Percentiles rank a stretch among this genome's conserved stretches.
Evolutionary conservation across 1,140 invertebrate genomes (phyloP).

Genomic region (Drosophila varians): DNA sequence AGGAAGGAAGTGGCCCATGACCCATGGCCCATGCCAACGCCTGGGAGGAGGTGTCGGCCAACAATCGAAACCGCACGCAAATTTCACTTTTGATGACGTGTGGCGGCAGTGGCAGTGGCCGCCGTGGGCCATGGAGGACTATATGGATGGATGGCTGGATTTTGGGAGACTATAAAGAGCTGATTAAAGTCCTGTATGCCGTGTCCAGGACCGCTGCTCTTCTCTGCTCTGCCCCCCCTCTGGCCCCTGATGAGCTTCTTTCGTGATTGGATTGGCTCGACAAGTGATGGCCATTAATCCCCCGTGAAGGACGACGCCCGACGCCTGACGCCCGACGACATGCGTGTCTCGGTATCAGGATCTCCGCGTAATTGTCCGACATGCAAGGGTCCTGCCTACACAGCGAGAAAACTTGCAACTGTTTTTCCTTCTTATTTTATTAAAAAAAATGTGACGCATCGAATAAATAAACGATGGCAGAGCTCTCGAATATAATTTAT

Average conservation of each 20-base stretch:
- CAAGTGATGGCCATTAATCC: constrained; percentile 27
- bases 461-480: no score
- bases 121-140: background rate
- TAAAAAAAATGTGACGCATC: no score
- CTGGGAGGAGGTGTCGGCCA: constrained; percentile 1
- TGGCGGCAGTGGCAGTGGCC: background rate
- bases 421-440: no score
- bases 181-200: constrained; percentile 26
- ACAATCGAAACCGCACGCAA: constrained; percentile 42
- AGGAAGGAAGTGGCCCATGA: constrained; percentile 13
- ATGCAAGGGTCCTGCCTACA: background rate
- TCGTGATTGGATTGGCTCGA: constrained; percentile 2
- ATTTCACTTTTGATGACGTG: constrained; percentile 33
- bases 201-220: background rate
- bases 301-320: no score
- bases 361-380: constrained; percentile 18
- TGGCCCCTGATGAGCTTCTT: background rate
- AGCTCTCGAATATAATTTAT: no score
- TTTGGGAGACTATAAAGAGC: constrained; percentile 36
- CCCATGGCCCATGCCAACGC: background rate
- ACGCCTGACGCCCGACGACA: background rate
- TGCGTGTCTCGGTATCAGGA: constrained; percentile 1
- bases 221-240: no score
- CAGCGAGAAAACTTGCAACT: background rate
- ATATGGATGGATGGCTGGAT: no score